Conservation (phyloP, 2,113 vertebrate genomes). For the Heterotilapia buettikoferi region DNA sequence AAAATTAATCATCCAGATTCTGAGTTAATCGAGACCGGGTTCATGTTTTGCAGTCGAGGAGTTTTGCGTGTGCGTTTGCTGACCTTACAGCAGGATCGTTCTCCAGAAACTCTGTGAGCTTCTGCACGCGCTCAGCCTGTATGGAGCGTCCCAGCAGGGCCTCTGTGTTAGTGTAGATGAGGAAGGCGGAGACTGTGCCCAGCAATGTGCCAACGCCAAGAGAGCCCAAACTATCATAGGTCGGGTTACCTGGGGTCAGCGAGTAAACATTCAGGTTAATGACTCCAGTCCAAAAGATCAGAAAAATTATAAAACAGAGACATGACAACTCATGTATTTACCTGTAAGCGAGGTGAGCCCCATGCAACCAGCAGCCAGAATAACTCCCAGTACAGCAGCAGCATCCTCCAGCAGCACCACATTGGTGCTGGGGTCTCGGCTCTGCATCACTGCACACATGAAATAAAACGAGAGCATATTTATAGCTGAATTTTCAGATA, state of each 20-base stretch:
- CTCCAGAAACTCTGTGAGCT: constrained; percentile 93
- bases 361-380: constrained; percentile 88
- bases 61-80: constrained; percentile 1
- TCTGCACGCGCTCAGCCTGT: constrained; percentile 86
- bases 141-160: constrained; percentile 93
- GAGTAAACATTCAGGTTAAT: neutral
- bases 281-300: neutral
- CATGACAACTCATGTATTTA: neutral
- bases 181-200: constrained; percentile 88
- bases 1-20: neutral
- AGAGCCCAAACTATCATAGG: constrained; percentile 91
- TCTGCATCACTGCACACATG: constrained; percentile 83
- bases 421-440: constrained; percentile 94
- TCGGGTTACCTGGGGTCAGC: constrained; percentile 76
- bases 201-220: constrained; percentile 90
- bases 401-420: constrained; percentile 94
- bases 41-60: neutral
- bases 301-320: neutral
- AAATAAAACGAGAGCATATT: neutral
- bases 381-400: constrained; percentile 91
- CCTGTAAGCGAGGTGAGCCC: constrained; percentile 95
- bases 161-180: constrained; percentile 97
- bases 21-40: neutral
- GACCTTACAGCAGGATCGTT: constrained; percentile 93
- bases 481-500: neutral